A percentile compares a stretch with the other conserved stretches of the same genome.
Conservation (phyloP, 2,797 vertebrate species). For the Periparus ater region DNA sequence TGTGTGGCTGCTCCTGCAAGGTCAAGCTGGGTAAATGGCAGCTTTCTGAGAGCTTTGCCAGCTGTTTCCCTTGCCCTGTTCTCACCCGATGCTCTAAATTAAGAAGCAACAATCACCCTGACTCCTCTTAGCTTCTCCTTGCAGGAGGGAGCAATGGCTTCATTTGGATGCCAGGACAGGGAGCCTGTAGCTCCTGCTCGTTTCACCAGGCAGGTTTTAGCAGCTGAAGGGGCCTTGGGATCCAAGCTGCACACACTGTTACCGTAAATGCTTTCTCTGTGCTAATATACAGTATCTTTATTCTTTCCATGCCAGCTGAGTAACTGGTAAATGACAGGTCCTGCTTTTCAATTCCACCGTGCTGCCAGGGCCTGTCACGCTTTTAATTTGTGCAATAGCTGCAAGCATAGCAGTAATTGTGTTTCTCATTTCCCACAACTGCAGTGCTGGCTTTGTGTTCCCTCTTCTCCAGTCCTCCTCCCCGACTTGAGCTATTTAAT, state of each 20-base stretch:
- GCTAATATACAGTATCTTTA: not conserved
- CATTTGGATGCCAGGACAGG: not conserved
- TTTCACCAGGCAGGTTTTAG: not conserved
- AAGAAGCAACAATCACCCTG: not conserved
- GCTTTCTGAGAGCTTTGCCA: not conserved
- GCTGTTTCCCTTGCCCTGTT: not conserved
- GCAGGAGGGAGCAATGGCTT: not conserved
- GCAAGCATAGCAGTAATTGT: slow-evolving; percentile 30
- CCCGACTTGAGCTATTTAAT: not conserved
- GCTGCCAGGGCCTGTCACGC: slow-evolving; percentile 32
- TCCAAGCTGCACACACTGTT: not conserved
- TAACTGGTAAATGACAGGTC: slow-evolving; percentile 16
- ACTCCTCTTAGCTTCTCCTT: not conserved
- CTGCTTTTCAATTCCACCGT: not conserved
- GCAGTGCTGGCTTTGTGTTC: not conserved
- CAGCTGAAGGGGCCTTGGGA: not conserved
- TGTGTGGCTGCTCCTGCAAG: not conserved
- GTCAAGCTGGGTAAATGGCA: not conserved
- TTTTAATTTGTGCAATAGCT: slow-evolving; percentile 53
- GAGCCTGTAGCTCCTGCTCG: not conserved
- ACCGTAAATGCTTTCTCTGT: not conserved
- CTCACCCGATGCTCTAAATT: slow-evolving; percentile 15
- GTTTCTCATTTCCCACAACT: slow-evolving; percentile 16
- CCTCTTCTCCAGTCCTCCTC: not conserved
- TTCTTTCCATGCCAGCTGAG: not conserved